Evolutionary conservation across 2,113 vertebrate species (phyloP).

Genomic region (Misgurnus anguillicaudatus): DNA sequence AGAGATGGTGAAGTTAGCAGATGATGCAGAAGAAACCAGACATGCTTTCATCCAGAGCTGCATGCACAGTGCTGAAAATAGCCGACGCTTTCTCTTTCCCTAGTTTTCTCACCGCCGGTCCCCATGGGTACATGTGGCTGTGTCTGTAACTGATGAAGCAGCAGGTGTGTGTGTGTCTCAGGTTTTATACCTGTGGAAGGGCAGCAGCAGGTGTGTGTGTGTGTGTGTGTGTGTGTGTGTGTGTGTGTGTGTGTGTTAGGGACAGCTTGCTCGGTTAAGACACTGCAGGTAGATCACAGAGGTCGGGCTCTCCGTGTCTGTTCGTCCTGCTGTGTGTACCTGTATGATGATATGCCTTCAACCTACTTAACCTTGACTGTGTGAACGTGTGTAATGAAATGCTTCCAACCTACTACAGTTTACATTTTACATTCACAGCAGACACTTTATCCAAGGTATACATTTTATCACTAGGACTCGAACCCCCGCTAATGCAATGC

Average conservation of each 20-base stretch:
- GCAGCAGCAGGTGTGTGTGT: constrained; percentile 45
- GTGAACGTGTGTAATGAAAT: neutral
- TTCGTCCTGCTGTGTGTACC: constrained; percentile 23
- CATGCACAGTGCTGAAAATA: constrained; percentile 58
- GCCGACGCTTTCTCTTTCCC: neutral
- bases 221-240: constrained; percentile 31
- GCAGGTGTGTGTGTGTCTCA: constrained; percentile 47
- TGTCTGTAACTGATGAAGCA: constrained; percentile 36
- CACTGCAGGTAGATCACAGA: constrained; percentile 17
- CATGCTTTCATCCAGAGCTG: constrained; percentile 47
- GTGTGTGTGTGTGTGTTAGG: constrained; percentile 20
- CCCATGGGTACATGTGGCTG: constrained; percentile 25
- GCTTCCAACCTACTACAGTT: neutral
- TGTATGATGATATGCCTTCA: constrained; percentile 31
- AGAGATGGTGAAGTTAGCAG: neutral
- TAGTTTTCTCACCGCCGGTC: constrained; percentile 10
- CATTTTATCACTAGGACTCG: too few species aligned
- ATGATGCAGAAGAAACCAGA: neutral
- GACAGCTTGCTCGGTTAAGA: constrained; percentile 22
- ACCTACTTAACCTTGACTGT: constrained; percentile 35
- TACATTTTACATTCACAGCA: too few species aligned
- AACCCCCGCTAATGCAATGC: too few species aligned
- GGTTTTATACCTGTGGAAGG: constrained; percentile 50
- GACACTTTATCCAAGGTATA: too few species aligned
- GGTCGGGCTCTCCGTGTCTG: neutral